Conservation (phyloP, 2,113 vertebrate genomes). For the Salvelinus sp. region DNA sequence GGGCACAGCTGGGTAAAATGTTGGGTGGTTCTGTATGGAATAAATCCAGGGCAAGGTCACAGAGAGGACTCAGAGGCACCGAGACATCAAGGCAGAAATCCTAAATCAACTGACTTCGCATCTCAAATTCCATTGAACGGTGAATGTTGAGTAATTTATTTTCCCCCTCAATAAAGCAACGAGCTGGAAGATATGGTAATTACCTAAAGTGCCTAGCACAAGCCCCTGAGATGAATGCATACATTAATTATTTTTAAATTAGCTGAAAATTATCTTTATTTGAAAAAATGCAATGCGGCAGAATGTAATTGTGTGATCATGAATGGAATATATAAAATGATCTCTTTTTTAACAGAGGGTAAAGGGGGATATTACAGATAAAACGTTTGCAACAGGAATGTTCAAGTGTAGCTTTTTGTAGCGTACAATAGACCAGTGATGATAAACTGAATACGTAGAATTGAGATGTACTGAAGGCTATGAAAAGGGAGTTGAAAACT, state of each 20-base stretch:
- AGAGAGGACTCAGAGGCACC: background rate
- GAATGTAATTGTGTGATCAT: slow-evolving; percentile 31
- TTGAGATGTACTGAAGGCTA: too few relatives aligned
- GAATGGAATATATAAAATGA: slow-evolving; percentile 8
- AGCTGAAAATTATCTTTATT: slow-evolving; percentile 57
- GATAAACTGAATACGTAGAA: background rate
- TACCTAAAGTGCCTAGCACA: slow-evolving; percentile 39
- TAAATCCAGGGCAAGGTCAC: background rate
- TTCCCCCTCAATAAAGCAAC: slow-evolving; percentile 22
- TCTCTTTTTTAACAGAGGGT: background rate
- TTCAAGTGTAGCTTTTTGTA: background rate
- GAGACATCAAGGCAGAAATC: background rate
- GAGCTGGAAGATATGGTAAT: slow-evolving; percentile 43
- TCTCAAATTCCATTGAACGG: background rate
- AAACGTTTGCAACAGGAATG: background rate
- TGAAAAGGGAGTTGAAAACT: too few relatives aligned
- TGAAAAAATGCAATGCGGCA: slow-evolving; percentile 47
- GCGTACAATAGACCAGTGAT: background rate
- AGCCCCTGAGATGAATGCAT: slow-evolving; percentile 50
- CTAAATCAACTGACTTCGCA: background rate
- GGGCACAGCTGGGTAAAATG: background rate
- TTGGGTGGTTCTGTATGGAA: background rate
- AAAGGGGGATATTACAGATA: background rate
- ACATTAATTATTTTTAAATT: slow-evolving; percentile 59
- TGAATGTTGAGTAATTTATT: slow-evolving; percentile 27